These are phyloP conservation scores for Thripadectes ignobilis DNA, from an alignment of 2,797 vertebrate species.

Conservation along the genomic window DNA sequence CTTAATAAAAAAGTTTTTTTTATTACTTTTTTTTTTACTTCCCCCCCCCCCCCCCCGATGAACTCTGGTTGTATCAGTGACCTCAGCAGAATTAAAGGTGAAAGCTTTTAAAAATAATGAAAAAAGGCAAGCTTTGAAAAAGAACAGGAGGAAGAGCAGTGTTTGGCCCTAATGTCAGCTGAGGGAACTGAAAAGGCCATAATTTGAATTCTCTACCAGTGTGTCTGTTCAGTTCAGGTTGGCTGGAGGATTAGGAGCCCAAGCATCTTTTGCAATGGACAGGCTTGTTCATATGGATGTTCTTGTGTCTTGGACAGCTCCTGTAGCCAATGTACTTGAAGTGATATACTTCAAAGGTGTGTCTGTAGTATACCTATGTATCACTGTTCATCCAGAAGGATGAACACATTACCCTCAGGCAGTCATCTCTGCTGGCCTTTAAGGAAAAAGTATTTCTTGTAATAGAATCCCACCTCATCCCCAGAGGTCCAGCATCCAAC, in stretches of 20 bases:
- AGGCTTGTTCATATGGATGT: background rate
- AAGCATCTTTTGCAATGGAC: background rate
- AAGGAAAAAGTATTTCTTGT: background rate
- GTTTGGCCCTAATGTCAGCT: background rate
- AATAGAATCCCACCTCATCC: background rate
- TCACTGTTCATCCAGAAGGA: background rate
- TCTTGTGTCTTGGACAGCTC: background rate
- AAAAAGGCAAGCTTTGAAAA: background rate
- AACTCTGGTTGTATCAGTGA: background rate
- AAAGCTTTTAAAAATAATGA: background rate
- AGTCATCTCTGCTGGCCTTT: background rate
- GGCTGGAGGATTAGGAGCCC: background rate
- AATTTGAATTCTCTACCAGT: background rate
- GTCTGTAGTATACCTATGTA: background rate
- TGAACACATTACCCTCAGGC: background rate
- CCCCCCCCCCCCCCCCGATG: accelerated
- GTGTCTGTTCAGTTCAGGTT: background rate
- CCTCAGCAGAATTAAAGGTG: background rate
- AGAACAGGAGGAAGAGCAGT: background rate
- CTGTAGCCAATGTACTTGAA: background rate
- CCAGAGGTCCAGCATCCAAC: accelerated
- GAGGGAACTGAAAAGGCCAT: background rate
- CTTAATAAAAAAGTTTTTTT: background rate
- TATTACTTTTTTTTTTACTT: background rate
- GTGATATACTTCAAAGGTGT: background rate